Conservation (phyloP, 2,113 vertebrate genomes). For the Datnioides undecimradiatus region DNA sequence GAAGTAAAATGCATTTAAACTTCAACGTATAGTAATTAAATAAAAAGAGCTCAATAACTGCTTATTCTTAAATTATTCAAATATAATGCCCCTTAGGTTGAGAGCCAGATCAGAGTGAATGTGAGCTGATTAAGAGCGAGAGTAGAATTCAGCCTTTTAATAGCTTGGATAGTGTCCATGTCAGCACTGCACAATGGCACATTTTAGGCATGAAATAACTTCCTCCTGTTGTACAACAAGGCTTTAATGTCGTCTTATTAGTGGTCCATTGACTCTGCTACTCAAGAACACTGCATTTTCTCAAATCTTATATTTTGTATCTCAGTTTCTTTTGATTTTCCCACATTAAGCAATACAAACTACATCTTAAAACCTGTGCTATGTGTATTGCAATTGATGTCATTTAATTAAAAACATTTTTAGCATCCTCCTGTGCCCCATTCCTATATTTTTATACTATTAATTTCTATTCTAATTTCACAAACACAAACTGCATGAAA, state of each 20-base stretch:
- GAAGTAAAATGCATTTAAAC: not conserved
- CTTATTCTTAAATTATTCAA: not conserved
- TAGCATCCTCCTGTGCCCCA: too few species aligned
- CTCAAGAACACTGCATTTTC: not conserved
- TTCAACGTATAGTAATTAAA: not conserved
- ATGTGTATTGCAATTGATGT: too few species aligned
- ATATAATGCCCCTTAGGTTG: not conserved
- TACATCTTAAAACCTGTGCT: too few species aligned
- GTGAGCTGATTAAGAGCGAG: not conserved
- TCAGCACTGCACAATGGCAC: not conserved
- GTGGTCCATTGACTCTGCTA: too few species aligned
- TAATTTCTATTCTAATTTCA: too few species aligned
- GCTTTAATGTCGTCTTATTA: not conserved
- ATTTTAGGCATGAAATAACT: not conserved
- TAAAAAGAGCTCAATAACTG: not conserved
- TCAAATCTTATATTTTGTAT: not conserved
- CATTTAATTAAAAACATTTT: too few species aligned
- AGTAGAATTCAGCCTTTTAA: constrained; percentile 5
- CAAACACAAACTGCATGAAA: too few species aligned
- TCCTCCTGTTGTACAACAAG: not conserved
- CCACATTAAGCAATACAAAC: not conserved
- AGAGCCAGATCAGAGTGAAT: not conserved
- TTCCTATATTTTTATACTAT: too few species aligned
- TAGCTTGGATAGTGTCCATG: not conserved
- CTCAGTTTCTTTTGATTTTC: not conserved